Base-by-base conservation (phyloP, 2,888 invertebrate species). In the Cylloceria caligata region DNA sequence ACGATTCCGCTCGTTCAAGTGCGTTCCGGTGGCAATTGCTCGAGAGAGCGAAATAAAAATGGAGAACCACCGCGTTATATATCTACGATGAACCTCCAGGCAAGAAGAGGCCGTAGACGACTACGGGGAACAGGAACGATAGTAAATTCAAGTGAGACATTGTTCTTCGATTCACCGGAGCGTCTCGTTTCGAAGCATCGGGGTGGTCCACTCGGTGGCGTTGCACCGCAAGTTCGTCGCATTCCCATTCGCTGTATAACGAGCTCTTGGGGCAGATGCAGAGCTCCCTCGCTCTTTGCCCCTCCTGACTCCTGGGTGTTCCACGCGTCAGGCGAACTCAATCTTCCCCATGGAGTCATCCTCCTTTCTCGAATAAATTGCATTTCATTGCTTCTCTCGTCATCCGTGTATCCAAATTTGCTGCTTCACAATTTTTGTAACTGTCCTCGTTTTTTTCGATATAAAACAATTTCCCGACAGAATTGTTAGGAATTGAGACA, bases 71-170 rank as follows among this genome's bases (percentile, higher is more conserved):
- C 45, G 27, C 42, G 36, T 21, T 67, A 67, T 64, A 62, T 65
- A 83, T 78, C 74, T 68, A 79, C 77, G 75, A 49, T 76, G 81
- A 86, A 76, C 73, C 73, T 84, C 57, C 79, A 39, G 76, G 84
- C 85, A 88, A 88, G 89, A 89, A 89, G 87, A 81, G 45, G 13
- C 34, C 72, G 30, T 27, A 71, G 78, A 84, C 84, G 82, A 83
- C 80, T 87, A 87, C 85, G 86, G 55, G 77, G 85, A 87, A 86
- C 82, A 82, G 82, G 64, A 78, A 83, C 86, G 86, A 88, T 89
- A 87, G 88, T 89, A 87, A 88, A 90, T 90, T 88, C 87, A 87
- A 88, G 88, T 87, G 86, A 89, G 86, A 89, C 87, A 86, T 88
- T 86, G 88, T 89, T 85, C 84, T 60, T 85, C 85, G 87, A 89